A percentile compares a stretch with the other conserved stretches of the same genome.
Conservation (phyloP, 2,797 vertebrate genomes). For the Antennarius maculatus region DNA sequence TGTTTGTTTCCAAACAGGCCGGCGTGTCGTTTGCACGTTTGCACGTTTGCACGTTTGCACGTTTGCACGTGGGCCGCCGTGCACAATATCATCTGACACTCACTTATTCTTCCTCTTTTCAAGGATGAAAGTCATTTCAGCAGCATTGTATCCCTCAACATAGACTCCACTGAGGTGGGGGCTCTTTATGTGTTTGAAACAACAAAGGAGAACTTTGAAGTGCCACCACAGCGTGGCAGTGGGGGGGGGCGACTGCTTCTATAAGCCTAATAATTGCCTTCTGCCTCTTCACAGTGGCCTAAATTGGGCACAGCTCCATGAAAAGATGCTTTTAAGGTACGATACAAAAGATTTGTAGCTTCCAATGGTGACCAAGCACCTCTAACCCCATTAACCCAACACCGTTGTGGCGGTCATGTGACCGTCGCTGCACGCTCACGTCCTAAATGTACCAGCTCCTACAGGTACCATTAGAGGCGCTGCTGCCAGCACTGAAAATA, state of each 20-base stretch:
- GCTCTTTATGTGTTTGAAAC: slow-evolving; percentile 28
- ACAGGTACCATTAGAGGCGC: slow-evolving; percentile 18
- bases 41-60: no score
- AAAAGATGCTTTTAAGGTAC: slow-evolving; percentile 43
- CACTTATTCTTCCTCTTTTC: slow-evolving; percentile 51
- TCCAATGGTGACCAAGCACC: slow-evolving; percentile 27
- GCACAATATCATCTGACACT: slow-evolving; percentile 50
- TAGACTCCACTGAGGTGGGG: slow-evolving; percentile 40
- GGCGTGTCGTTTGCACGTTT: slow-evolving; percentile 14
- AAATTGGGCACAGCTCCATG: slow-evolving; percentile 15
- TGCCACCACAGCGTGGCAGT: slow-evolving; percentile 10
- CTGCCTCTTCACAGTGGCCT: slow-evolving; percentile 20
- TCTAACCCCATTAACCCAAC: slow-evolving; percentile 25
- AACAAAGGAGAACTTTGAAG: slow-evolving; percentile 55
- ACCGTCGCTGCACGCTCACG: not conserved
- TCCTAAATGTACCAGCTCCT: slow-evolving; percentile 13
- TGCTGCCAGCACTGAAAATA: slow-evolving; percentile 11
- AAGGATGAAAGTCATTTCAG: slow-evolving; percentile 60
- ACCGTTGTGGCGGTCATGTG: not conserved
- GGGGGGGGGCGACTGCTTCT: slow-evolving; percentile 4
- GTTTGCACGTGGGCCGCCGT: slow-evolving; percentile 26
- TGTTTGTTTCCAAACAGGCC: slow-evolving; percentile 62
- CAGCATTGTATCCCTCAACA: slow-evolving; percentile 33
- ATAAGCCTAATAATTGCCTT: slow-evolving; percentile 20
- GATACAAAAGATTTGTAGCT: slow-evolving; percentile 28